Percentiles rank a stretch among this genome's conserved stretches.
Evolutionary conservation across 2,113 vertebrate genomes (phyloP).

Genomic region (Antigone vipio): DNA sequence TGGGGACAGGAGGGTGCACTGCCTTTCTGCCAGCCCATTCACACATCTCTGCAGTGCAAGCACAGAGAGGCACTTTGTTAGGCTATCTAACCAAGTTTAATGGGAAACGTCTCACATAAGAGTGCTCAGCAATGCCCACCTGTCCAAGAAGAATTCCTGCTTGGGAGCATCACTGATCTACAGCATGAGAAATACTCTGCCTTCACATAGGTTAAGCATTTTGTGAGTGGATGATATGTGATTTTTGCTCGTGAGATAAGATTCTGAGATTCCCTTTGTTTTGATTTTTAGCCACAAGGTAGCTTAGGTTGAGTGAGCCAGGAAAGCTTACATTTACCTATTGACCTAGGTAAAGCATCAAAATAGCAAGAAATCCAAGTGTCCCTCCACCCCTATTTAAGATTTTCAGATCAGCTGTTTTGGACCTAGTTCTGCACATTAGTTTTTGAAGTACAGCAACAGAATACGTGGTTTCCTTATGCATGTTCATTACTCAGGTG

Average conservation of each 20-base stretch:
- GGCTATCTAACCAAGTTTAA: background rate
- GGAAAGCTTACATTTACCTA: fast-evolving
- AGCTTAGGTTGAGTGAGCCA: background rate
- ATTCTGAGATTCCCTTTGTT: background rate
- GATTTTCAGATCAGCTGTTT: background rate
- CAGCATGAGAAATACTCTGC: background rate
- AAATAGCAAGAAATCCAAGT: background rate
- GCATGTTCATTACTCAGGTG: background rate
- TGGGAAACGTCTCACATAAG: background rate
- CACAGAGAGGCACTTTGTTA: background rate
- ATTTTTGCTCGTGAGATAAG: background rate
- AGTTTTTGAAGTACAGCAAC: background rate
- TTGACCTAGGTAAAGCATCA: background rate
- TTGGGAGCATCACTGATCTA: background rate
- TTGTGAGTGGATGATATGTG: background rate
- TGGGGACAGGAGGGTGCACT: background rate
- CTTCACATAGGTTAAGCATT: background rate
- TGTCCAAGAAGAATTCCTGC: background rate
- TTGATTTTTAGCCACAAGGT: background rate
- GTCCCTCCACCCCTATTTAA: background rate
- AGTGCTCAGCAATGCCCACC: background rate
- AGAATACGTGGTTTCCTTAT: background rate
- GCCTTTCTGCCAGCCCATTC: background rate
- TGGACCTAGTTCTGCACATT: background rate
- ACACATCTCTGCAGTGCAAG: too few species aligned